phyloP scores from a whole-genome alignment of 2,888 invertebrate species.

The Oscheius sp. region DNA sequence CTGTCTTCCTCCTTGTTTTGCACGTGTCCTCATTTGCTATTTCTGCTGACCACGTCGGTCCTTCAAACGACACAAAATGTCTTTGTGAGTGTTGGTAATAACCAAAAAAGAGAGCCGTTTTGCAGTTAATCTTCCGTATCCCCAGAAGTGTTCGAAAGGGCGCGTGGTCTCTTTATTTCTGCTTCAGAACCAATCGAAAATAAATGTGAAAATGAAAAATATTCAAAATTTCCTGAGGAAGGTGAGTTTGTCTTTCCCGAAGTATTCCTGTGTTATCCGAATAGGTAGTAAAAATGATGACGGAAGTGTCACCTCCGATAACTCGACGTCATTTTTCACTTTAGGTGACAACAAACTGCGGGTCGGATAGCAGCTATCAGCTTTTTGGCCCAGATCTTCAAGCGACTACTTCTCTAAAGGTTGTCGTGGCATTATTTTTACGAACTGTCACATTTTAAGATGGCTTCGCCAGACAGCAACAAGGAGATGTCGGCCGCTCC shows the following conservation, averaged over 20 bases:
- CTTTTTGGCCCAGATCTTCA: conserved; percentile 3
- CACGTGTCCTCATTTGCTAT: not conserved
- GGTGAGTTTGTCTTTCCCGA: conserved; percentile 1
- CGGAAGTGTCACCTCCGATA: conserved; percentile 1
- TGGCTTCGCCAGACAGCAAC: not conserved
- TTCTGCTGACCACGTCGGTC: not conserved
- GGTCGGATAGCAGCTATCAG: conserved; percentile 9
- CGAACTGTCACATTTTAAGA: too few species aligned
- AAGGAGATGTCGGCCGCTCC: not conserved
- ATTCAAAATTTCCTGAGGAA: conserved; percentile 10
- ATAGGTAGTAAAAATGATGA: not conserved
- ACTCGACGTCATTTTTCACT: conserved; percentile 4
- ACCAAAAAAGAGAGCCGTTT: not conserved
- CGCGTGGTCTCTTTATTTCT: conserved; percentile 2
- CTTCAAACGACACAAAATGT: not conserved
- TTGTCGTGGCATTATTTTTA: not conserved
- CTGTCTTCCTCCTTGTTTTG: not conserved
- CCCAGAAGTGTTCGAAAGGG: not conserved
- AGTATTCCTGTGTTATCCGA: not conserved
- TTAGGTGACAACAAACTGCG: conserved; percentile 24
- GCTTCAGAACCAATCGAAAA: not conserved
- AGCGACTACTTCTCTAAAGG: not conserved
- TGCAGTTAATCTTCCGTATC: conserved; percentile 14
- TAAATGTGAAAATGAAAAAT: not conserved
- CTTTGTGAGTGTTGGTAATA: not conserved